A percentile compares a stretch with the other conserved stretches of the same genome.
Evolutionary conservation across 2,888 invertebrate genomes (phyloP).

Genomic region (Nebria brevicollis): DNA sequence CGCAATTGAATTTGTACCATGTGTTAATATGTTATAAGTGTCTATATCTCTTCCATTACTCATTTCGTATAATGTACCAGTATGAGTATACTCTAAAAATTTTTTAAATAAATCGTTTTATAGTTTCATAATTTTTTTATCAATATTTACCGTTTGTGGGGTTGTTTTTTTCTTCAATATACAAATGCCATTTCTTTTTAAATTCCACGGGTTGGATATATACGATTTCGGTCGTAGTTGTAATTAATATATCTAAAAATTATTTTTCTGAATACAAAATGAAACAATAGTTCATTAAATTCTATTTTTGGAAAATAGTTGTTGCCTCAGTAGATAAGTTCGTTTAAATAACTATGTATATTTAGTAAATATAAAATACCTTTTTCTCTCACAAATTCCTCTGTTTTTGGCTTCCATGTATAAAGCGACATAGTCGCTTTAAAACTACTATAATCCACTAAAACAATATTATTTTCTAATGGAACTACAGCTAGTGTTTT

Average conservation of each 20-base stretch:
- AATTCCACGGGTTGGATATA: slow-evolving; percentile 5
- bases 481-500: background rate
- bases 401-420: slow-evolving; percentile 5
- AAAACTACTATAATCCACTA: background rate
- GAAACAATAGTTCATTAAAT: no score
- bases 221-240: slow-evolving; percentile 1
- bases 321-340: no score
- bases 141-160: slow-evolving; percentile 14
- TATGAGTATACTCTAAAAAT: slow-evolving; percentile 33
- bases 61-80: slow-evolving; percentile 32
- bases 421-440: slow-evolving; percentile 15
- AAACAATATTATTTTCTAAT: slow-evolving; percentile 11
- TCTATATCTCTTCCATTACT: background rate
- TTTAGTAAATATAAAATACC: background rate
- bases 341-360: no score
- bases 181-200: slow-evolving; percentile 34
- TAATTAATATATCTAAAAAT: slow-evolving; percentile 2
- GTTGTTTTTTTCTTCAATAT: slow-evolving; percentile 25
- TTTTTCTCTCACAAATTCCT: background rate
- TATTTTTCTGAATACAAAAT: no score
- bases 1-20: slow-evolving; percentile 32
- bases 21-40: slow-evolving; percentile 27
- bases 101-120: slow-evolving; percentile 15
- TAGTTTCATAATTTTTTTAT: background rate
- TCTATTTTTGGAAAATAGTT: no score